These are phyloP conservation scores for Deilephila porcellus DNA, from an alignment of 2,888 invertebrate genomes.

Conservation along the genomic window DNA sequence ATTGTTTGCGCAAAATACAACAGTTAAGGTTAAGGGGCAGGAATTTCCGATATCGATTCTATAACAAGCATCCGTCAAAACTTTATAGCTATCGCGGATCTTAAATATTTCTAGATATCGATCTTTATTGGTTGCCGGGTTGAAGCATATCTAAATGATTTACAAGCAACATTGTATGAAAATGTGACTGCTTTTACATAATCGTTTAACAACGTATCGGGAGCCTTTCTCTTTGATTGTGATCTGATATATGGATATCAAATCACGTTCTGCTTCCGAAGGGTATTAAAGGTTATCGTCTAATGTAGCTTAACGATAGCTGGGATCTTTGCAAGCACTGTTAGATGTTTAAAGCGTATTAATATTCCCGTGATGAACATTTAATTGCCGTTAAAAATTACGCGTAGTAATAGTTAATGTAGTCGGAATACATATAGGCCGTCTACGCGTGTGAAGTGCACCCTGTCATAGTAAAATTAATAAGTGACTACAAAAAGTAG, in stretches of 20 bases:
- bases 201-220: slow-evolving; percentile 42
- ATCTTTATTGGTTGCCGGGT: slow-evolving; percentile 29
- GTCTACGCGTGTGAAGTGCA: slow-evolving; percentile 36
- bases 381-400: not conserved
- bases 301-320: not conserved
- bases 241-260: slow-evolving; percentile 47
- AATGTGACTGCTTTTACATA: slow-evolving; percentile 38
- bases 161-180: slow-evolving; percentile 37
- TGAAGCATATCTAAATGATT: slow-evolving; percentile 35
- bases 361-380: not conserved
- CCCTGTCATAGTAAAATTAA: slow-evolving; percentile 60
- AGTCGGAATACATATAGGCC: slow-evolving; percentile 31
- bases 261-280: slow-evolving; percentile 55
- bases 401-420: slow-evolving; percentile 21
- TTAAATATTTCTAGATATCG: slow-evolving; percentile 34
- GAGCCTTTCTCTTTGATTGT: slow-evolving; percentile 56
- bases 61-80: slow-evolving; percentile 55
- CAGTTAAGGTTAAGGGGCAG: slow-evolving; percentile 51
- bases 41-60: slow-evolving; percentile 43
- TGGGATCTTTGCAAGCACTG: not conserved
- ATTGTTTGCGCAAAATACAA: slow-evolving; percentile 56
- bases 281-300: slow-evolving; percentile 49
- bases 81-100: slow-evolving; percentile 38
- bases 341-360: not conserved
- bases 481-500: slow-evolving; percentile 58